Evolutionary conservation across 2,797 vertebrate genomes (phyloP), one percentile per base, ranked within the genome.

Genomic region (Strix occidentalis): DNA sequence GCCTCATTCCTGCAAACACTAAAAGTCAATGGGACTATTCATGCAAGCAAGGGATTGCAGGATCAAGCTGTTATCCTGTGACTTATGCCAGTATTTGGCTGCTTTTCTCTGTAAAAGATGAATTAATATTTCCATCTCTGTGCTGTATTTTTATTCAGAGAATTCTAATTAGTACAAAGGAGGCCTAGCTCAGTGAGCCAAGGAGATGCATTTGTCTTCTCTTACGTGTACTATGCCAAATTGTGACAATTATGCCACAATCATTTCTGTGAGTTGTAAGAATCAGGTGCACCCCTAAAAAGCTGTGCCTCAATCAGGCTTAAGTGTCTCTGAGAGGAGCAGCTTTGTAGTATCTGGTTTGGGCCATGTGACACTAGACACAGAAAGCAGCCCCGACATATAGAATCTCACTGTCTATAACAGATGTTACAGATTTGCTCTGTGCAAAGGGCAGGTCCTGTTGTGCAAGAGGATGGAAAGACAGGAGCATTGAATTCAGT

Each of bases 31-130:
- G 83, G 82, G 63, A 74, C 79, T 94, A 39, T 88, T 93, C 96
- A 79, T 74, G 90, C 91, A 97, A 78, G 79, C 61, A 92, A 85
- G 56, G 76, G 82, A 94, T 97, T 97, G 85, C 29, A 60, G 95
- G 87, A 96, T 95, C 93, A 96, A 97, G 92, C 91, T 94, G 85
- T 94, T 96, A 84, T 90, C 85, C 93, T 18, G 7, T 82, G 84
- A 79, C 76, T 96, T 88, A 93, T 86, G 84, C 90, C 84, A 88
- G 31, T 72, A 79, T 93, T 97, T 96, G 95, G 79, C 95, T 94
- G 87, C 79, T 57, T 95, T 92, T 79, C 76, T 68, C 79, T 63
- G 16, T 29, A 79, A 84, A 92, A 83, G 65, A 81, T 70, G 79
- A 96, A 94, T 91, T 93, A 91, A 50, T 94, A 88, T 90, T 95